Evolutionary conservation across 2,113 vertebrate genomes (phyloP).

Genomic region (Martes martes): DNA sequence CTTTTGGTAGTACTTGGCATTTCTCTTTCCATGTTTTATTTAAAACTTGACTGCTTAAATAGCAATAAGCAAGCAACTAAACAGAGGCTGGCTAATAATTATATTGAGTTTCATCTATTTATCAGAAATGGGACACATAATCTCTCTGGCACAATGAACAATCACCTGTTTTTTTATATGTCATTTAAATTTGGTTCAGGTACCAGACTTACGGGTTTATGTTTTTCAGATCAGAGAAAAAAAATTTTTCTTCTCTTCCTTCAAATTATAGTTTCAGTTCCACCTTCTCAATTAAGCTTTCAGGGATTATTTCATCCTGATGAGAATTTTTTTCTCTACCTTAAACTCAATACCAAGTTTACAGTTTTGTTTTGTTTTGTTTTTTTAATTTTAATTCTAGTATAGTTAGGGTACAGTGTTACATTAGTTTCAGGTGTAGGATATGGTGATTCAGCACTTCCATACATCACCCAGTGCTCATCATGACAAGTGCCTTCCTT

Average conservation of each 20-base stretch:
- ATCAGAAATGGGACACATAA: background rate
- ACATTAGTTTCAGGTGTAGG: background rate
- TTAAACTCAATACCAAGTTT: background rate
- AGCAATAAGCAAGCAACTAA: slow-evolving; percentile 41
- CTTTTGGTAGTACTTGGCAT: slow-evolving; percentile 44
- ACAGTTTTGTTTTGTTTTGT: background rate
- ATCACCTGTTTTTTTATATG: background rate
- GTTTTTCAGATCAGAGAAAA: background rate
- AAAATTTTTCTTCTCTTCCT: background rate
- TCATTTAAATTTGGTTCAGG: background rate
- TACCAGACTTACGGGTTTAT: background rate
- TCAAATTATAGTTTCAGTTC: background rate
- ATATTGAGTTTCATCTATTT: slow-evolving; percentile 22
- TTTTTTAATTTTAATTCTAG: background rate
- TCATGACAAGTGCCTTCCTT: background rate
- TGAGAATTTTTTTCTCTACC: background rate
- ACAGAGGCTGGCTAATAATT: background rate
- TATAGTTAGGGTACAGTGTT: background rate
- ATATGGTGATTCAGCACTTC: background rate
- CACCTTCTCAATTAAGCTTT: background rate
- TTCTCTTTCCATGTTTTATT: slow-evolving; percentile 62
- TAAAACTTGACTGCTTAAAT: slow-evolving; percentile 55
- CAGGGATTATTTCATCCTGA: background rate
- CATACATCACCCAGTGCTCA: background rate
- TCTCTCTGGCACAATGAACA: background rate